Percentiles rank a stretch among this genome's conserved stretches.
These are phyloP conservation scores for Bucco capensis DNA, from an alignment of 2,113 vertebrate genomes.

Conservation along the genomic window DNA sequence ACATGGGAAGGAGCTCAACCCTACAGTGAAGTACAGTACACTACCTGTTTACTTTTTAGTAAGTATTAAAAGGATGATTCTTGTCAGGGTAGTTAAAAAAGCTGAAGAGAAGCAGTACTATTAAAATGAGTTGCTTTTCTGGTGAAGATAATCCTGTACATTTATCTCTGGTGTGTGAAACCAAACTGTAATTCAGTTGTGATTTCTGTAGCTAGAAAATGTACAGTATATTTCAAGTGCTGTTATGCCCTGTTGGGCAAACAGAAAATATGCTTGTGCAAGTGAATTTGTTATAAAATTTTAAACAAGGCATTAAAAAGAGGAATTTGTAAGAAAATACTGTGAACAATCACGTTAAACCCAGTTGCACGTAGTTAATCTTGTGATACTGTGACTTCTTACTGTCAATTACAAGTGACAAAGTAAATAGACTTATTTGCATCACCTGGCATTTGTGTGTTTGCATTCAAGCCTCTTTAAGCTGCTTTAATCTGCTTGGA, in stretches of 20 bases:
- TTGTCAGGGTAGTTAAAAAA: neutral
- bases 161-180: neutral
- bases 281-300: neutral
- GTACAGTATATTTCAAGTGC: neutral
- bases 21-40: neutral
- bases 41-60: neutral
- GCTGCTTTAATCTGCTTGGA: neutral
- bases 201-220: neutral
- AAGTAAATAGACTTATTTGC: neutral
- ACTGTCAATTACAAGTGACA: neutral
- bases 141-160: neutral
- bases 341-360: neutral
- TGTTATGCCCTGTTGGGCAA: neutral
- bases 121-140: neutral
- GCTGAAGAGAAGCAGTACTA: neutral
- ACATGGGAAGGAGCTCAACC: neutral
- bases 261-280: neutral
- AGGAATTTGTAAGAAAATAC: neutral
- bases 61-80: neutral
- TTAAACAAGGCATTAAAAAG: neutral
- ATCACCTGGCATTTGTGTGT: neutral
- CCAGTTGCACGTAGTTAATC: fast-evolving
- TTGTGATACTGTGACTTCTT: neutral
- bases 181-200: neutral
- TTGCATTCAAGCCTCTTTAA: neutral